phyloP scores from a whole-genome alignment of 2,888 invertebrate species.

The Eupithecia exiguata region DNA sequence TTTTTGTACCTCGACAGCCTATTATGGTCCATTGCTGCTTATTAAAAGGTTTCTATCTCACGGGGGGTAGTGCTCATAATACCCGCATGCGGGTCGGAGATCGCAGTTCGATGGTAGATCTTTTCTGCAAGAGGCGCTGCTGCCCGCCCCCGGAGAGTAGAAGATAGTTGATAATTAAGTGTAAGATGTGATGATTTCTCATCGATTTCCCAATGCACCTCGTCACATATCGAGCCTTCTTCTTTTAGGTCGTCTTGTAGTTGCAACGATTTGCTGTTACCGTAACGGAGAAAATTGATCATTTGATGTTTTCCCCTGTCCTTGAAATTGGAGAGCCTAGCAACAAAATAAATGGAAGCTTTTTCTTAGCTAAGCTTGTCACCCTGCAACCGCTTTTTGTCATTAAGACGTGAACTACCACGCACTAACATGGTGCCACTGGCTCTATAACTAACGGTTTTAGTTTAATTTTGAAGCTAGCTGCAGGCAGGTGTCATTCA shows the following conservation, averaged over 20 bases:
- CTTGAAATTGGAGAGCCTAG: slow-evolving; percentile 22
- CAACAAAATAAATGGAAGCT: slow-evolving; percentile 6
- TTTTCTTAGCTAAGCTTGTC: slow-evolving; percentile 24
- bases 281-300: slow-evolving; percentile 37
- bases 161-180: too few relatives aligned
- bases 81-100: too few relatives aligned
- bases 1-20: too few relatives aligned
- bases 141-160: too few relatives aligned
- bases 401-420: slow-evolving; percentile 20
- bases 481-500: background rate
- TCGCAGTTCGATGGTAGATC: too few relatives aligned
- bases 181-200: too few relatives aligned
- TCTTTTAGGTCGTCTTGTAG: background rate
- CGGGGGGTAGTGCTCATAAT: too few relatives aligned
- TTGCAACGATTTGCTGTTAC: background rate
- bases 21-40: too few relatives aligned
- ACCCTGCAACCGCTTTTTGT: slow-evolving; percentile 28
- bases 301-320: slow-evolving; percentile 51
- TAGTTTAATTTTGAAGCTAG: background rate
- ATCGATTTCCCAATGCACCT: background rate
- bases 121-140: too few relatives aligned
- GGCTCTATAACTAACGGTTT: background rate
- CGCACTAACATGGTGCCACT: background rate
- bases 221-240: background rate
- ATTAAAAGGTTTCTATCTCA: too few relatives aligned